These are phyloP conservation scores for Chouioia cunea DNA, from an alignment of 2,888 invertebrate genomes.

Conservation along the genomic window DNA sequence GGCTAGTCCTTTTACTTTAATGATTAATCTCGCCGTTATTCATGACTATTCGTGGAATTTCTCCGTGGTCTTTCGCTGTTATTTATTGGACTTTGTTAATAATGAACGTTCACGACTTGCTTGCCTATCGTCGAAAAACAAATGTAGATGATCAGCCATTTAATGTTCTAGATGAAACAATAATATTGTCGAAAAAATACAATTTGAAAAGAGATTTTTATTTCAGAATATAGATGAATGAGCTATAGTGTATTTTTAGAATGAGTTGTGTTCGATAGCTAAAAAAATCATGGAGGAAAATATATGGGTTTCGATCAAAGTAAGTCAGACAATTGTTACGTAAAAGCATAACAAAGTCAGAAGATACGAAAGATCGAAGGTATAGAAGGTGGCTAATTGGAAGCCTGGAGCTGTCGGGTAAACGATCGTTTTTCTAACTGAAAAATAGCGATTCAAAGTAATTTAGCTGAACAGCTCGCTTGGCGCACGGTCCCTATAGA, in stretches of 20 bases:
- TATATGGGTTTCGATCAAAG: not conserved
- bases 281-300: not conserved
- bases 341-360: constrained; percentile 33
- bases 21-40: constrained; percentile 39
- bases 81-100: constrained; percentile 16
- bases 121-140: constrained; percentile 10
- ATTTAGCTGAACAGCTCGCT: constrained; percentile 57
- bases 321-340: constrained; percentile 1
- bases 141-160: constrained; percentile 15
- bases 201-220: no score
- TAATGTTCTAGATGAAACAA: constrained; percentile 2
- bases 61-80: not conserved
- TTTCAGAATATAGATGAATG: no score
- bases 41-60: not conserved
- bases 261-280: not conserved
- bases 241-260: no score
- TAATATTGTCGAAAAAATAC: no score
- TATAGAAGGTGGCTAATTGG: constrained; percentile 53
- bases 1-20: constrained; percentile 20
- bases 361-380: constrained; percentile 40
- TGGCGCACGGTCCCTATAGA: constrained; percentile 58
- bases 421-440: constrained; percentile 58
- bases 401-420: constrained; percentile 47
- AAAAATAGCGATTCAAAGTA: constrained; percentile 66
- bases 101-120: constrained; percentile 18